Base-by-base conservation (phyloP, 1,140 invertebrate species). In the Andrena cerasifolii region DNA sequence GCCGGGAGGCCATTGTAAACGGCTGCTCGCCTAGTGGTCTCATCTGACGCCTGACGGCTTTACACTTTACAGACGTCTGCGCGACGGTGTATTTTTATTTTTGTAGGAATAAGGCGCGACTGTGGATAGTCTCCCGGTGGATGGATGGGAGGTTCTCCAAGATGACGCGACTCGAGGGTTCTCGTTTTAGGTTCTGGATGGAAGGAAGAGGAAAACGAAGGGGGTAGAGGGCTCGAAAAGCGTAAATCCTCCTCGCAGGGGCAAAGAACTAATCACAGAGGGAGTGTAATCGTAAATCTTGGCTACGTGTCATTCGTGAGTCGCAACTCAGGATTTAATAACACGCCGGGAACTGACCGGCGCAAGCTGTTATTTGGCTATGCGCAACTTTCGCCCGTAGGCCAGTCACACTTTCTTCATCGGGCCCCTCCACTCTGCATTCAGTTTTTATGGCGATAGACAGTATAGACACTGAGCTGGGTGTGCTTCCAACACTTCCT, bases 291-390 rank as follows among this genome's bases (percentile, higher is more conserved):
- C 81, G 89, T 90, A 90, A 91, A 91, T 89, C 88, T 89, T 62
- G 31, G 18, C 49, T 49, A 24, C 61, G 84, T 90, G 90, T 90
- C 90, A 90, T 91, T 91, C 86, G 80, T 68, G 80, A 89, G 86
- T 89, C 84, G 81, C 90, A 90, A 91, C 85, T 91, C 89, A 90
- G 80, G 70, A 81, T 87, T 84, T 91, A 91, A 90, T 91, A 90
- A 91, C 82, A 91, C 86, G 84, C 75, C 79, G 68, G 61, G 77
- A 82, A 76, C 67, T 79, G 82, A 87, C 67, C 67, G 62, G 76
- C 56, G 86, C 79, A 87, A 82, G 86, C 89, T 91, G 88, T 91
- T 91, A 91, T 91, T 91, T 89, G 87, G 86, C 80, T 88, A 79
- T 71, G 71, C 62, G 53, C 53, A 51, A 82, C 77, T 83, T 83